Conservation (phyloP, 2,888 invertebrate species). For the Pyrrhia umbra region DNA sequence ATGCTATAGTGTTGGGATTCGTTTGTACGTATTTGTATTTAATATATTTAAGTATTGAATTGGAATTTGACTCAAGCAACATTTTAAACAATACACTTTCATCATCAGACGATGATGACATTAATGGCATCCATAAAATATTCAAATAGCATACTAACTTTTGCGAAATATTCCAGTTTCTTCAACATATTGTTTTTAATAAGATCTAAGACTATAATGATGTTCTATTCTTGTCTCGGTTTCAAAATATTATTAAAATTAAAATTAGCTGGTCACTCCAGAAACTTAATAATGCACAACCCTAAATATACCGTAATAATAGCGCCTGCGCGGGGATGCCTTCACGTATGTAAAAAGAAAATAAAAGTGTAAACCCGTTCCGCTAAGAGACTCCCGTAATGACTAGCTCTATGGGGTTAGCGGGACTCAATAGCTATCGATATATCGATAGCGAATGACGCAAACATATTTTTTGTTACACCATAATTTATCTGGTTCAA, state of each 20-base stretch:
- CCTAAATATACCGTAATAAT: constrained; percentile 77
- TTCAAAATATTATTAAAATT: not conserved
- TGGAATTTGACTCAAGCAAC: too few relatives aligned
- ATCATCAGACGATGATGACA: too few relatives aligned
- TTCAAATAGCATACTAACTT: too few relatives aligned
- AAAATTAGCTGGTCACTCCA: not conserved
- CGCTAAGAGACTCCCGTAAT: constrained; percentile 84
- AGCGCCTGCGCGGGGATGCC: constrained; percentile 76
- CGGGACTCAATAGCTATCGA: constrained; percentile 58
- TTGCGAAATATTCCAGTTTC: too few relatives aligned
- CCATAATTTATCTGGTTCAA: not conserved
- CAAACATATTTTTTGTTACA: constrained; percentile 19
- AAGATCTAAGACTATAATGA: not conserved
- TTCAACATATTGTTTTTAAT: too few relatives aligned
- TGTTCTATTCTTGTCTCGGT: too few relatives aligned
- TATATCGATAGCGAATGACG: constrained; percentile 57
- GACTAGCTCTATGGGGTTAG: constrained; percentile 74
- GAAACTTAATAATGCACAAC: constrained; percentile 34
- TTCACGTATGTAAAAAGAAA: constrained; percentile 82
- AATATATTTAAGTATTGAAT: too few relatives aligned
- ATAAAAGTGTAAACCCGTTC: constrained; percentile 84
- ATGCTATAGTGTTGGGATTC: too few relatives aligned
- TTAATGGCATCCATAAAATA: too few relatives aligned
- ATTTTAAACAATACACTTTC: too few relatives aligned
- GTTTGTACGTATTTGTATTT: too few relatives aligned